A percentile compares a stretch with the other conserved stretches of the same genome.
These are phyloP conservation scores for Spodoptera picta DNA, from an alignment of 2,888 invertebrate species.

Conservation along the genomic window DNA sequence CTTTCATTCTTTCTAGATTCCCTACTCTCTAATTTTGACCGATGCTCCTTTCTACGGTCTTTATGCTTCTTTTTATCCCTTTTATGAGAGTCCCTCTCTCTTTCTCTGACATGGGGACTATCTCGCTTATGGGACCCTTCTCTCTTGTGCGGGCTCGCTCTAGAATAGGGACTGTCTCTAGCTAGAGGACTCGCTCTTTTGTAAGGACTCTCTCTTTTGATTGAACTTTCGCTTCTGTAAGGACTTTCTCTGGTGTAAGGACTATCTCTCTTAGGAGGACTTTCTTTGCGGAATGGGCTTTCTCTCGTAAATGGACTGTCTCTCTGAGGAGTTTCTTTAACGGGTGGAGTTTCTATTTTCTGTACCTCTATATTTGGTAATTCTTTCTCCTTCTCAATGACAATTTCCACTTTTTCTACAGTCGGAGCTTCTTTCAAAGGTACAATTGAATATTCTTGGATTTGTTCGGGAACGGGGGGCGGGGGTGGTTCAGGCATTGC, in stretches of 20 bases:
- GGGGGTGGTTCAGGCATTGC: slow-evolving; percentile 32
- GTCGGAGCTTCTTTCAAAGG: slow-evolving; percentile 27
- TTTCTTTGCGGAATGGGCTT: slow-evolving; percentile 15
- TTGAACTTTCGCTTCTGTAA: slow-evolving; percentile 45
- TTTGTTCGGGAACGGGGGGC: slow-evolving; percentile 36
- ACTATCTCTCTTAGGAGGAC: slow-evolving; percentile 33
- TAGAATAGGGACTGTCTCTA: slow-evolving; percentile 36
- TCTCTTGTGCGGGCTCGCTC: slow-evolving; percentile 42
- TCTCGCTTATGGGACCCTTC: slow-evolving; percentile 45
- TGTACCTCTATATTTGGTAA: slow-evolving; percentile 52
- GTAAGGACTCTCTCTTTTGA: slow-evolving; percentile 45
- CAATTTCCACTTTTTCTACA: slow-evolving; percentile 37
- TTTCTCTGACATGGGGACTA: slow-evolving; percentile 48
- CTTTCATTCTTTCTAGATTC: slow-evolving; percentile 60
- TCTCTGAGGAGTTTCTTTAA: slow-evolving; percentile 55
- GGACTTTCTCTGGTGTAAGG: slow-evolving; percentile 43
- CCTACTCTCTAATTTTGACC: slow-evolving; percentile 70
- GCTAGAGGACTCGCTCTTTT: slow-evolving; percentile 35
- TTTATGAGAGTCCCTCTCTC: slow-evolving; percentile 42
- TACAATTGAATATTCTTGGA: slow-evolving; percentile 24
- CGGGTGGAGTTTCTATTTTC: slow-evolving; percentile 58
- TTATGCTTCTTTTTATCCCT: slow-evolving; percentile 72
- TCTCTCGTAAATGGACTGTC: slow-evolving; percentile 52
- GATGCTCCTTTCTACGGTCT: slow-evolving; percentile 71
- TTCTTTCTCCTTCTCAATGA: slow-evolving; percentile 34